Base-by-base conservation (phyloP, 1,140 invertebrate genomes). In the Holotrichia oblita region DNA sequence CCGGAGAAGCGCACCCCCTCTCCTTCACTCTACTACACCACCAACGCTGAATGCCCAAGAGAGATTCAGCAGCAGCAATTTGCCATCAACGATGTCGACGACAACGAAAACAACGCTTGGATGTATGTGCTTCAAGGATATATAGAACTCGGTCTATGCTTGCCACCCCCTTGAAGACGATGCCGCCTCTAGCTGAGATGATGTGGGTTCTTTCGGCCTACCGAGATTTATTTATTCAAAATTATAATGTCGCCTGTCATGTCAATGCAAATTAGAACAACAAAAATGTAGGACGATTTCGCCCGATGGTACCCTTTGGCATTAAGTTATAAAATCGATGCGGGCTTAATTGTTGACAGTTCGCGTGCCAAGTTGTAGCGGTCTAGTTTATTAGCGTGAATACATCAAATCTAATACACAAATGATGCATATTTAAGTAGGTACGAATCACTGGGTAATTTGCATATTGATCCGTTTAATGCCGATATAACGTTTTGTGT, bases 361-460 rank as follows among this genome's bases (percentile, higher is more conserved):
- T 69, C 27, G 61, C 61, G 61, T 69, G 61, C 17, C 61, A 22
- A 69, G 17, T 9, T 9, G 22, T 10, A 6, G 61, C 61, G 17
- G 61, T 17, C 44, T 14, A 48, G 61, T 27, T 69, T 69, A 69
- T 69, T 69, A 22, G 17, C 61, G 61, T 9, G 61, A 69, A 69
- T 69, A 10, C 61, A 69, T 69, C 20, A 69, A 69, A 69, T 69
- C 61, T 69, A 69, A 69, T 69, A 69, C 61, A 34, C 27, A 34
- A 69, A 69, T 20, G 61, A 69, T 69, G 61, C 20, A 69, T 69
- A 69, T 69, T 69, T 22, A 69, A 69, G 22, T 14, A 22, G 61
- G 22, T 8, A 34, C 12, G 61, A 22, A 27, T 24, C 22, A 27
- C 44, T 34, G 61, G 4, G 6, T 69, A 64, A 17, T 69, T 69